Base-by-base conservation (phyloP, 1,140 invertebrate genomes). In the Arion vulgaris region DNA sequence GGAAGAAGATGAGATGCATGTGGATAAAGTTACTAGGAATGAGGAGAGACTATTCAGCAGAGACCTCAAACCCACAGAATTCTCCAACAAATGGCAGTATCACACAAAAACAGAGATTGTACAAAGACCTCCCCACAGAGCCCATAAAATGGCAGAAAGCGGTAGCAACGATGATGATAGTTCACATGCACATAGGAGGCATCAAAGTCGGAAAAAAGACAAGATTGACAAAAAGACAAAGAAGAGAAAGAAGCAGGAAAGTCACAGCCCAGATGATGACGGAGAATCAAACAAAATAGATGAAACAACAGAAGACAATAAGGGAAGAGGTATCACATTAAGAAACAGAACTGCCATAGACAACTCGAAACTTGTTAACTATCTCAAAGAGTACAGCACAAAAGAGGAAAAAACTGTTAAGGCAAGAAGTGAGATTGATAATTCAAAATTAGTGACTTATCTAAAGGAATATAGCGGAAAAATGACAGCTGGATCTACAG, bases 401-500 rank as follows among this genome's bases (percentile, higher is more conserved):
- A 74, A 74, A 41, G 39, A 74, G 34, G 72, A 74, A 28, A 41
- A 74, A n/a, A 26, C 38, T 17, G 9, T n/a, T 9, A 41, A 74
- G 41, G 5, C 72, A 5, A 74, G 45, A n/a, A 34, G 17, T 13
- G 72, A 45, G 11, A 41, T 74, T 45, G 72, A 74, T 39, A 74
- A 13, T 45, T 38, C 41, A 15, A 77, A 77, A 28, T 26, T 77
- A n/a, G 75, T 77, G n/a, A 39, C 49, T 32, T 77, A 77, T 62
- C 41, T 77, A 13, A 77, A 77, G 34, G 75, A 66, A 23, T 77
- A 77, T n/a, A 77, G 75, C 62, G 75, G 38, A n/a, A 77, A 77
- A 62, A 45, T 41, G 75, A 34, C 26, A n/a, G 26, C 26, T 62
- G 57, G 26, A 62, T n/a, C 57, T n/a, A 23, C 13, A 15, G 57